Conservation (phyloP, 2,888 invertebrate genomes). For the Pristionchus entomophagus region DNA sequence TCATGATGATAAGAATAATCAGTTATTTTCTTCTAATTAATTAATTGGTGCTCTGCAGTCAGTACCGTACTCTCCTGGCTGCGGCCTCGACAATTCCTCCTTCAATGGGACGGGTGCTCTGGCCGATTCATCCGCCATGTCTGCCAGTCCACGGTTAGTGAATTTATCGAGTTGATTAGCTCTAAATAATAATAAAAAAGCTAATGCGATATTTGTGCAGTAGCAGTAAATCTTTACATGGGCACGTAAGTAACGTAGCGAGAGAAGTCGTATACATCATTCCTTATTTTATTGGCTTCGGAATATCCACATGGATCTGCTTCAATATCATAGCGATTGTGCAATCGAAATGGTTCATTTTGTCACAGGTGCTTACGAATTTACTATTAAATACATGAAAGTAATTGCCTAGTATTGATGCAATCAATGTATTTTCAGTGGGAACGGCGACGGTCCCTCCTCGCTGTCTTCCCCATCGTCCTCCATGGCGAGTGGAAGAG, state of each 20-base stretch:
- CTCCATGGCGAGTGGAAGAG: not conserved
- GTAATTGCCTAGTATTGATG: too few species aligned
- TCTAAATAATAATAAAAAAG: not conserved
- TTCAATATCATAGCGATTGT: too few species aligned
- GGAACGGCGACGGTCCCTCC: not conserved
- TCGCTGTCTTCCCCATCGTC: not conserved
- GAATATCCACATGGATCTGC: too few species aligned
- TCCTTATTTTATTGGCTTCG: too few species aligned
- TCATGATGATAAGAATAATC: not conserved
- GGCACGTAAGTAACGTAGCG: too few species aligned
- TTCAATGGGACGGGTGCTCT: constrained; percentile 36
- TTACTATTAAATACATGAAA: too few species aligned
- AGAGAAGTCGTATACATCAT: too few species aligned
- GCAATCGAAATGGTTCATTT: too few species aligned
- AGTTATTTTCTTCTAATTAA: not conserved
- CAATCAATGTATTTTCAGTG: not conserved
- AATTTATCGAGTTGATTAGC: not conserved
- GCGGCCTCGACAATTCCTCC: constrained; percentile 8
- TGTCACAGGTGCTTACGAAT: too few species aligned
- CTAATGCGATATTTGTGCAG: too few species aligned
- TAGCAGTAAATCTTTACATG: too few species aligned
- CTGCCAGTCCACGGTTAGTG: not conserved
- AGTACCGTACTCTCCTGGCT: constrained; percentile 7
- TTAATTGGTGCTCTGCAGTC: too few species aligned
- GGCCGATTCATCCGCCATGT: not conserved